Evolutionary conservation across 2,113 vertebrate species (phyloP), one percentile per base, ranked within the genome.

Genomic region (Colaptes auratus): DNA sequence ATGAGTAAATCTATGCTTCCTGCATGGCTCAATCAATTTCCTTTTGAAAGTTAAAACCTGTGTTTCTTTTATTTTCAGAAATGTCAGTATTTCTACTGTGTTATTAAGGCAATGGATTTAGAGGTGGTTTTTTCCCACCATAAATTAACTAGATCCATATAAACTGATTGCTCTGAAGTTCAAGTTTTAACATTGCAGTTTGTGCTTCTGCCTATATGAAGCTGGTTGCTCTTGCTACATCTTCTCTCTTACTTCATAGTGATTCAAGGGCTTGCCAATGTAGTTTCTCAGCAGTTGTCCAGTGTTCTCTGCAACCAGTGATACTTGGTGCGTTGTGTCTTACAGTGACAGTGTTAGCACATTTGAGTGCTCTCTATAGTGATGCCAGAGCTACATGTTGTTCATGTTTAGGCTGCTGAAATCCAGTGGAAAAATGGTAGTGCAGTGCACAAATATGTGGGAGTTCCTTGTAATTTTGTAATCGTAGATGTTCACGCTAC

Each of bases 201-300:
- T 74, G 42, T 64, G 36, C 72, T 70, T 85, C 67, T 88, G 14
- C 35, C 56, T 36, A 4, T 2, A 1, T 27, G 21, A 42, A 31
- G 9, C 2, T 89, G 13, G 33, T 48, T 59, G 24, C 31, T 71
- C 31, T 83, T 3, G 0, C 23, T 55, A 1, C 15, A 61, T 55
- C n/a, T 82, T 27, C 46, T 83, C 15, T 82, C 30, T 16, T 64
- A 19, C 28, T 70, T 63, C n/a, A 8, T 2, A 9, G 33, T 24
- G 21, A 36, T 55, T 67, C 25, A 36, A 46, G 23, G 33, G n/a
- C 8, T 13, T 10, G 3, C 36, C 8, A 0, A 0, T 50, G 7
- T 0, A 18, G 44, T 58, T 67, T 55, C 0, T 0, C 10, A 2
- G 2, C 0, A 0, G 12, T 48, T 21, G 17, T 7, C n/a, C 42